Base-by-base conservation (phyloP, 2,113 vertebrate species). In the Raphicerus campestris region DNA sequence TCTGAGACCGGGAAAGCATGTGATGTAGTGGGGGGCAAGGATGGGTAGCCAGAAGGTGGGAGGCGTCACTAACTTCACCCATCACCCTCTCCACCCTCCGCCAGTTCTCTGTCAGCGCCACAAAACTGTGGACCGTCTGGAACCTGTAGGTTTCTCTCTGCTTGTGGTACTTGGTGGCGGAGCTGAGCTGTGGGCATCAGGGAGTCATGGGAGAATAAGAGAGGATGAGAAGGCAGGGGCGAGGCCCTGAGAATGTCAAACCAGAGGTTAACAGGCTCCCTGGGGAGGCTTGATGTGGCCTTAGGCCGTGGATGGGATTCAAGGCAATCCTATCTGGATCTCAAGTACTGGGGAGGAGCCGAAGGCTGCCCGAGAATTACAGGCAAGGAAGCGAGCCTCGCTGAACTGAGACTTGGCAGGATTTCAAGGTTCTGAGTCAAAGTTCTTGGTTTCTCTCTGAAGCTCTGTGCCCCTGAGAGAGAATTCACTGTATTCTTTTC, bases 161-260 rank as follows among this genome's bases (percentile, higher is more conserved):
- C 51, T 26, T 22, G 14, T 1, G 2, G 60, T 47, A 7, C 85
- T 3, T 15, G n/a, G 22, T 22, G 30, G 42, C 1, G n/a, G 20
- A 13, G 20, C 51, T 24, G 81, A 45, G 10, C 30, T 42, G 28
- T 5, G 51, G 14, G 81, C 49, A 1, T 19, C 17, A 1, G 5
- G 63, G 51, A 15, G 2, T 9, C 1, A 0, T 0, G 35, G 10
- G 58, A 32, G 1, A 3, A 11, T 0, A 7, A 63, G 6, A 20
- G 53, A 49, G 32, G 28, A 10, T 1, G 9, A 42, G 60, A 10
- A 17, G 8, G 26, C 45, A 78, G 75, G 45, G 5, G 47, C 9
- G 32, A 30, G 78, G 19, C 19, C 47, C 47, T 53, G 49, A 53
- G 6, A 53, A n/a, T 3, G 39, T 17, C 35, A 39, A 91, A 7